Base-by-base conservation (phyloP, 2,888 invertebrate genomes). In the Drosophila tripunctata region DNA sequence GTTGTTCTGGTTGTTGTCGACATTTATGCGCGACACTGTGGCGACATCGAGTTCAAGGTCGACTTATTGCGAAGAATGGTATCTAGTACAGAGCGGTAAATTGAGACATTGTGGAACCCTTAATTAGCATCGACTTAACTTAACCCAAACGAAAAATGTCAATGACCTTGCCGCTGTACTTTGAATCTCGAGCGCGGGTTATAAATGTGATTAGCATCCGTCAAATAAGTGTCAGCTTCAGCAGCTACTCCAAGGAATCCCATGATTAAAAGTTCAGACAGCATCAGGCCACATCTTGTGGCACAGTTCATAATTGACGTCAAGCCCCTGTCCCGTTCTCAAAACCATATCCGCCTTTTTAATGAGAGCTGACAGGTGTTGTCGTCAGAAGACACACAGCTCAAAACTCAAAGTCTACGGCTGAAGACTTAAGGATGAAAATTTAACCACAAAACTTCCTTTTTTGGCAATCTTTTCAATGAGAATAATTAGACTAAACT, bases 41-140 rank as follows among this genome's bases (percentile, higher is more conserved):
- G 65, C 85, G 75, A 40, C 79, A 55, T 19, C 73, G 67, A 85
- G 79, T 85, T 81, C 80, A 81, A 85, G 80, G 80, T 68, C 73
- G 48, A 35, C 57, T 62, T 60, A 41, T 5, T 27, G 21, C 36
- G 40, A 55, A 51, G 47, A 58, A 38, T 44, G 44, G 2, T 8
- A 7, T 24, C 38, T 27, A 24, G 27, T 27, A 27, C 8, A 27
- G 8, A 27, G 22, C 36, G 30, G 19, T 24, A 51, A 50, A 47
- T 43, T 45, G 48, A 4, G 19, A 35, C 30, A 43, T 35, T 31
- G 12, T 33, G 19, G 30, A 33, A 31, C 8, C 19, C 41, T 44
- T 73, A 65, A 78, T 78, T 73, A 67, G 45, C 12, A 21, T 7
- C 8, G 38, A 7, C 35, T 24, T 10, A 31, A 31, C 14, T 35